These are phyloP conservation scores for Tragelaphus scriptus DNA, from an alignment of 2,113 vertebrate species.

Conservation along the genomic window DNA sequence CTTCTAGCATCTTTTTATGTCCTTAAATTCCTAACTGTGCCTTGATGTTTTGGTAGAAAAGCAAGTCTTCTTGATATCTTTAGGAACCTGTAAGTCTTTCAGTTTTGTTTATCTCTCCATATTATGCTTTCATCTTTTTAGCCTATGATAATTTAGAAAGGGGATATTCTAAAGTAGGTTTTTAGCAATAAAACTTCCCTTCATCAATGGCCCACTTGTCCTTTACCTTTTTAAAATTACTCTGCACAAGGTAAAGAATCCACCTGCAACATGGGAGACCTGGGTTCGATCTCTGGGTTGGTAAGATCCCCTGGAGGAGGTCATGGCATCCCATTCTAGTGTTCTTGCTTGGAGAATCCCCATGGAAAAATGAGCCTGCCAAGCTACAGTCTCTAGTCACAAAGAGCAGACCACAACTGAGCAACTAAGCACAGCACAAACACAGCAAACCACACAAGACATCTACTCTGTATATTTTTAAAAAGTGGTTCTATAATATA, in stretches of 20 bases:
- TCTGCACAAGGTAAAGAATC: background rate
- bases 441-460: background rate
- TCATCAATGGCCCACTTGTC: background rate
- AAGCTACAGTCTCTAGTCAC: background rate
- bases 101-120: background rate
- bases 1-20: background rate
- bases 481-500: background rate
- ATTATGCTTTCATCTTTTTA: background rate
- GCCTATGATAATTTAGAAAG: background rate
- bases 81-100: background rate
- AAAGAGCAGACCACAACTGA: background rate
- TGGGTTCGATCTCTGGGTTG: background rate
- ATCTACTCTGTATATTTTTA: background rate
- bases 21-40: background rate
- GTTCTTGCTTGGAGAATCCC: background rate
- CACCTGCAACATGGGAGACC: background rate
- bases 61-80: background rate
- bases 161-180: background rate
- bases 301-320: background rate
- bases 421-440: background rate
- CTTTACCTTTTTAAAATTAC: background rate
- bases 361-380: background rate
- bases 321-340: background rate
- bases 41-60: constrained; percentile 4
- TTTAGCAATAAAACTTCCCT: background rate